phyloP scores from a whole-genome alignment of 2,888 invertebrate genomes.

The Drosophila colorata region DNA sequence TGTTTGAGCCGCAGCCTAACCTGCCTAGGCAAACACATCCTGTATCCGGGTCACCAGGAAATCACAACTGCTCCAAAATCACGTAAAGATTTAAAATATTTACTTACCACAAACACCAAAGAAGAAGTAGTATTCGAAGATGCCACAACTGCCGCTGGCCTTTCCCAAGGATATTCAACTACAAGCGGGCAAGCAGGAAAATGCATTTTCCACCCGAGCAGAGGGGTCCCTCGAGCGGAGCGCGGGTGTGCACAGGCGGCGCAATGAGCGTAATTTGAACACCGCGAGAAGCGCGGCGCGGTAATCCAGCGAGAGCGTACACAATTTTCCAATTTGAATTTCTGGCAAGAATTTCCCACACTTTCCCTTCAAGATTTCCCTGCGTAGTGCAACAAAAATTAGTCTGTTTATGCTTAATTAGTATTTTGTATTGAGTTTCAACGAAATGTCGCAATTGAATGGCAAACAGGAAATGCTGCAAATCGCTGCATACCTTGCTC shows the following conservation, averaged over 20 bases:
- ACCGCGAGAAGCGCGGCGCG: constrained; percentile 75
- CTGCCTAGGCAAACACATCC: constrained; percentile 66
- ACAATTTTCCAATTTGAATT: constrained; percentile 71
- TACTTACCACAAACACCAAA: constrained; percentile 46
- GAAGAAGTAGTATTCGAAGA: constrained; percentile 15
- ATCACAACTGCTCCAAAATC: constrained; percentile 69
- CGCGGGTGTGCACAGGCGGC: constrained; percentile 62
- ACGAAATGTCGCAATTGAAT: constrained; percentile 31
- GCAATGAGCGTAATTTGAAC: constrained; percentile 79
- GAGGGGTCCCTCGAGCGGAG: constrained; percentile 8
- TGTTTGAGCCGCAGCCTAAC: constrained; percentile 43
- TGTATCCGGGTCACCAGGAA: constrained; percentile 72
- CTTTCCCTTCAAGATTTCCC: constrained; percentile 28
- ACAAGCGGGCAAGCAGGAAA: constrained; percentile 55
- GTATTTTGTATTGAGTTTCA: constrained; percentile 57
- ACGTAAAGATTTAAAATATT: constrained; percentile 69
- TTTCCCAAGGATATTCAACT: constrained; percentile 81
- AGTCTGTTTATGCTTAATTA: constrained; percentile 82
- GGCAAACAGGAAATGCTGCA: constrained; percentile 59
- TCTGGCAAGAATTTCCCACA: constrained; percentile 61
- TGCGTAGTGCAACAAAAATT: constrained; percentile 57
- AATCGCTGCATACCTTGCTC: constrained; percentile 29
- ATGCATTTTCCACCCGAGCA: constrained; percentile 46
- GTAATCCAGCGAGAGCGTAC: constrained; percentile 61
- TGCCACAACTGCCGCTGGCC: constrained; percentile 11